Evolutionary conservation across 2,797 vertebrate genomes (phyloP), one percentile per base, ranked within the genome.

Genomic region (Numenius phaeopus): DNA sequence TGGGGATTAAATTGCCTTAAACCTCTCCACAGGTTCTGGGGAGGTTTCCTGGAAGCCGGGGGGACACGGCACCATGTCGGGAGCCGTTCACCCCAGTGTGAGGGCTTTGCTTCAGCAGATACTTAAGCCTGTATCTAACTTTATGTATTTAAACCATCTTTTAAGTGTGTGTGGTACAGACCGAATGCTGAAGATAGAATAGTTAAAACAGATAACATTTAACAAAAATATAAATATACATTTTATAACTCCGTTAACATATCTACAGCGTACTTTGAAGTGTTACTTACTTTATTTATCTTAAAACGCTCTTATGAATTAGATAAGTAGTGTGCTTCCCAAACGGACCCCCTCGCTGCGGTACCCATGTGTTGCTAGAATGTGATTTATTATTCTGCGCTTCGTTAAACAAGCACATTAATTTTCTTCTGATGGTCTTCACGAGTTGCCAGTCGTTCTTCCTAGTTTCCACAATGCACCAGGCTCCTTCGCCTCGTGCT

Each of bases 1-100:
- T 4, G 7, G 34, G 47, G 26, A 20, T 39, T 58, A 12, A 54
- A 37, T 7, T 2, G 22, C 55, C 21, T 2, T 34, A 2, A 75
- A 11, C 4, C 4, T 17, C 21, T 22, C 30, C 17, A 3, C 40
- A 5, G 23, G 17, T 11, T 14, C 44, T 4, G 26, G 5, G 39
- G 44, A 42, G 55, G 22, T n/a, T 47, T 10, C 50, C 40, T 34
- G 29, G 22, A 5, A 8, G 14, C 5, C 7, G 0, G 14, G 15
- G 4, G 21, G 27, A 22, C 8, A 0, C 4, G 3, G 37, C 13
- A 10, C 7, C 3, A 5, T 0, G 1, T 4, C 3, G 2, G 76
- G 72, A 40, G 52, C 39, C 34, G n/a, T 13, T 42, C 11, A 2
- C 23, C 1, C 3, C 2, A 16, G 4, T 4, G 32, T 2, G 17